Evolutionary conservation across 2,888 invertebrate genomes (phyloP).

Genomic region (Trimorus sp.): DNA sequence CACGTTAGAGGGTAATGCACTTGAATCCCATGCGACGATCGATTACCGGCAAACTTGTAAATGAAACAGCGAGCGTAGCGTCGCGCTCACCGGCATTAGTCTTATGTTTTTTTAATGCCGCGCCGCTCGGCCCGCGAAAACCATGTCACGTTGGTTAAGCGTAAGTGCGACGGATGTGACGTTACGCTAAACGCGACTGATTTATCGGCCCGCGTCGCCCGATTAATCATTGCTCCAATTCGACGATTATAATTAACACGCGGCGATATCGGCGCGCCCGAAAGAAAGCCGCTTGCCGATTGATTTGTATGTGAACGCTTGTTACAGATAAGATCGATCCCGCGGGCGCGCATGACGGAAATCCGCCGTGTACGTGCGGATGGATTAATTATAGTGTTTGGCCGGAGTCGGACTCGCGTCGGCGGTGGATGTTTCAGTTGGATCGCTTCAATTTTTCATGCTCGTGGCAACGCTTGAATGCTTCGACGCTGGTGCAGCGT

Average conservation of each 20-base stretch:
- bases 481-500: too few relatives aligned
- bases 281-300: too few relatives aligned
- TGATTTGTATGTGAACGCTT: too few relatives aligned
- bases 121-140: constrained; percentile 31
- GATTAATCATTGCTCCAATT: constrained; percentile 34
- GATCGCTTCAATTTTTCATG: too few relatives aligned
- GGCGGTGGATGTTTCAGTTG: too few relatives aligned
- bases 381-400: too few relatives aligned
- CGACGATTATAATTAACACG: constrained; percentile 36
- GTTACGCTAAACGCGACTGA: constrained; percentile 26
- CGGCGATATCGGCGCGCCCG: too few relatives aligned
- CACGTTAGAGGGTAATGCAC: constrained; percentile 71
- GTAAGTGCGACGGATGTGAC: constrained; percentile 30
- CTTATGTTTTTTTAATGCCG: constrained; percentile 47
- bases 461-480: too few relatives aligned
- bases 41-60: constrained; percentile 62
- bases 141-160: constrained; percentile 35
- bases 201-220: constrained; percentile 19
- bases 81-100: constrained; percentile 27
- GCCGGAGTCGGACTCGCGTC: too few relatives aligned
- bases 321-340: not conserved
- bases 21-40: constrained; percentile 67
- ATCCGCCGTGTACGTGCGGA: too few relatives aligned
- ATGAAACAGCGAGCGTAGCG: constrained; percentile 50
- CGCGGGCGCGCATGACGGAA: not conserved